Evolutionary conservation across 2,113 vertebrate genomes (phyloP).

Genomic region (Nestor notabilis): DNA sequence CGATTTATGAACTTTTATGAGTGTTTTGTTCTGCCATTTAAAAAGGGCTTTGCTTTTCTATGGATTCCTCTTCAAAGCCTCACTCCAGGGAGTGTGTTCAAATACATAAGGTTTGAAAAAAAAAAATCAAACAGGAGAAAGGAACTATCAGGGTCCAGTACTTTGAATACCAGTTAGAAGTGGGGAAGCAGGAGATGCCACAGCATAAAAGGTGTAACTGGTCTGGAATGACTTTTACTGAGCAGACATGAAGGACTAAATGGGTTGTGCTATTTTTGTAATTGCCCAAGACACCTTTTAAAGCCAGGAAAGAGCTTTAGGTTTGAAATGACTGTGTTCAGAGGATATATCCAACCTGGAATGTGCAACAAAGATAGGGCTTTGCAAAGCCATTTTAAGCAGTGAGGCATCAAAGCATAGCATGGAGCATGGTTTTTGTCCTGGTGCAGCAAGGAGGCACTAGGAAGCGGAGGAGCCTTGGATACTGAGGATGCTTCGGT

Average conservation of each 20-base stretch:
- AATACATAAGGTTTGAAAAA: slow-evolving; percentile 62
- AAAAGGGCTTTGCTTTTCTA: slow-evolving; percentile 69
- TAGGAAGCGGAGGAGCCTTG: not conserved
- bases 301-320: not conserved
- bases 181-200: slow-evolving; percentile 45
- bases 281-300: slow-evolving; percentile 49
- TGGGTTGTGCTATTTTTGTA: slow-evolving; percentile 59
- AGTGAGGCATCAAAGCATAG: not conserved
- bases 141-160: slow-evolving; percentile 39
- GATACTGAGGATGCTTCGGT: not conserved
- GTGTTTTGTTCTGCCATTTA: slow-evolving; percentile 73
- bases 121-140: slow-evolving; percentile 63
- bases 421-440: not conserved
- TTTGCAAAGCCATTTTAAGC: slow-evolving; percentile 3
- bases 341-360: slow-evolving; percentile 9
- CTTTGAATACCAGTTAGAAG: slow-evolving; percentile 66
- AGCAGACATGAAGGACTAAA: slow-evolving; percentile 60
- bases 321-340: not conserved
- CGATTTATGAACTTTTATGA: slow-evolving; percentile 72
- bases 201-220: slow-evolving; percentile 23
- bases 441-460: not conserved
- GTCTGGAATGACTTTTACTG: slow-evolving; percentile 52
- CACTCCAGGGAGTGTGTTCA: slow-evolving; percentile 76
- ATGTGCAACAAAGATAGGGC: not conserved
- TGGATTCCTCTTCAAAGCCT: slow-evolving; percentile 70